phyloP scores from a whole-genome alignment of 2,113 vertebrate species.

The Vulpes ferrilata region DNA sequence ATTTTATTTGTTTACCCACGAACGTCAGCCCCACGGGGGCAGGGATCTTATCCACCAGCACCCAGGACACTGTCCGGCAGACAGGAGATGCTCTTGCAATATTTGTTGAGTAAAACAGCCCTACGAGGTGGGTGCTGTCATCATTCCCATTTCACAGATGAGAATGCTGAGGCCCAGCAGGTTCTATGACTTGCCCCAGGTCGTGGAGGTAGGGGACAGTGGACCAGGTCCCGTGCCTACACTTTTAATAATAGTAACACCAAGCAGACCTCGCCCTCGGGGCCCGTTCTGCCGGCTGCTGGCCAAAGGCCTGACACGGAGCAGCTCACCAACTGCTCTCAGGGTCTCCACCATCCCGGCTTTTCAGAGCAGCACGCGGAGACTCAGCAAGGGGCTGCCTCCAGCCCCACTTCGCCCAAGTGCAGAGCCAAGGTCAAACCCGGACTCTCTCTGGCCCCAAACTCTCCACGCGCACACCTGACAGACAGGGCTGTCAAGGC shows the following conservation, averaged over 20 bases:
- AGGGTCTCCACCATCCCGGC: background rate
- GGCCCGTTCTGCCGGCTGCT: background rate
- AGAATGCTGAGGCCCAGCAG: background rate
- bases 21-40: background rate
- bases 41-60: background rate
- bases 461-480: background rate
- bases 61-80: background rate
- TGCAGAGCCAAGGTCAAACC: background rate
- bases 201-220: background rate
- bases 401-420: background rate
- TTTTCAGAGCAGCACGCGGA: background rate
- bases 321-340: background rate
- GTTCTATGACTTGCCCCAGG: background rate
- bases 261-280: background rate
- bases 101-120: background rate
- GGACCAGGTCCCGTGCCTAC: fast-evolving
- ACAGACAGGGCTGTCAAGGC: background rate
- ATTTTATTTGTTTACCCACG: background rate
- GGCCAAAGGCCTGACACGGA: fast-evolving
- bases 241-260: background rate
- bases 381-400: background rate
- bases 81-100: background rate
- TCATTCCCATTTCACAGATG: background rate
- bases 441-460: background rate
- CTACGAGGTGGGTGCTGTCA: fast-evolving